Evolutionary conservation across 1,140 invertebrate genomes (phyloP).

Genomic region (Dendroctonus ponderosae): DNA sequence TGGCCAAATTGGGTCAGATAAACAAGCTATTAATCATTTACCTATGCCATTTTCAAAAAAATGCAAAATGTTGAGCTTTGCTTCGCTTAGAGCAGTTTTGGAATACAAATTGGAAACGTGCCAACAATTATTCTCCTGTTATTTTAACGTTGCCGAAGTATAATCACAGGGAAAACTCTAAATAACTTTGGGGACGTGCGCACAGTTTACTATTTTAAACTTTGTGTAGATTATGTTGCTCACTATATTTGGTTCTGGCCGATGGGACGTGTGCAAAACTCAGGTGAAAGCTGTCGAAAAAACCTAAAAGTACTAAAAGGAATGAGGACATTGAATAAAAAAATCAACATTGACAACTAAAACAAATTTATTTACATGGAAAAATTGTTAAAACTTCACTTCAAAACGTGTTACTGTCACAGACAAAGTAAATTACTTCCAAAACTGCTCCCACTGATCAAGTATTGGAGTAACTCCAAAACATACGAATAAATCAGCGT

Average conservation of each 20-base stretch:
- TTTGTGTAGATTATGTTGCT: constrained; percentile 49
- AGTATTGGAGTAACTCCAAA: constrained; percentile 22
- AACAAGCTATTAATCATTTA: constrained; percentile 2
- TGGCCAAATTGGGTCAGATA: no score
- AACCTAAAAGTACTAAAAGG: no score
- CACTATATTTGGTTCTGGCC: constrained; percentile 49
- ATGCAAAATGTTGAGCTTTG: constrained; percentile 3
- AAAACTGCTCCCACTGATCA: constrained; percentile 7
- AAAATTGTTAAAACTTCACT: no score
- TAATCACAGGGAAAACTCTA: constrained; percentile 24
- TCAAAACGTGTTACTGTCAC: no score
- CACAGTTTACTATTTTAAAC: constrained; percentile 50
- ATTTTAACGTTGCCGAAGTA: constrained; percentile 1
- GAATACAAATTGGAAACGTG: neutral
- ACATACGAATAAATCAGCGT: constrained; percentile 14
- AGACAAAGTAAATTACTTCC: neutral
- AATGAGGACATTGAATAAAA: no score
- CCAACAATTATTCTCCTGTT: constrained; percentile 2
- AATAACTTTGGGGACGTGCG: constrained; percentile 45
- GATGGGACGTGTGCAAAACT: constrained; percentile 12
- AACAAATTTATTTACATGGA: no score
- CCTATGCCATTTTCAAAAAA: constrained; percentile 4
- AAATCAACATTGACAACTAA: no score
- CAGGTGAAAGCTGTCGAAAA: neutral
- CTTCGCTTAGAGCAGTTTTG: neutral